Conservation (phyloP, 2,888 invertebrate genomes). For the Caenorhabditis macrosperma region DNA sequence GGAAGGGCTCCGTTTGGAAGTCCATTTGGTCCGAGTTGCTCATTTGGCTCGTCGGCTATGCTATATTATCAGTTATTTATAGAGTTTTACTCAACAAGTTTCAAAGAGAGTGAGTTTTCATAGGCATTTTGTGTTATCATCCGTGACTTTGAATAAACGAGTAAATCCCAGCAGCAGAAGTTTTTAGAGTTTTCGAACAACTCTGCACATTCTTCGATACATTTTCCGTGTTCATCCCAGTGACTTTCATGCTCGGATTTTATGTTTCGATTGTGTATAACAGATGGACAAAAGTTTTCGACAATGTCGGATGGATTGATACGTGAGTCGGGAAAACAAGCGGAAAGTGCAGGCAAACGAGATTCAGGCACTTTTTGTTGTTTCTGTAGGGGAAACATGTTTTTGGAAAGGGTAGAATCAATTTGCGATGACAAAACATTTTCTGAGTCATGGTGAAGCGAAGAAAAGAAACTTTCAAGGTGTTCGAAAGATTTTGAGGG, state of each 20-base stretch:
- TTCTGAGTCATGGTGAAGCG: neutral
- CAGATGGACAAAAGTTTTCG: constrained; percentile 69
- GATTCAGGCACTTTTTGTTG: neutral
- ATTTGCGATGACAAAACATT: no score
- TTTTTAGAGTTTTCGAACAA: constrained; percentile 72
- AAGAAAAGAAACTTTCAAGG: neutral
- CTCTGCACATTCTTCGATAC: constrained; percentile 74
- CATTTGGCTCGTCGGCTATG: constrained; percentile 66
- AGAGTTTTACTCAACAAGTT: constrained; percentile 60
- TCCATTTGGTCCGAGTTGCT: constrained; percentile 67
- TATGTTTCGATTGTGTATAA: constrained; percentile 76
- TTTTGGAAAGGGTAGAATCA: no score
- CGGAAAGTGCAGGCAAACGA: neutral
- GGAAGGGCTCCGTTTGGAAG: constrained; percentile 70
- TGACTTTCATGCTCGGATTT: constrained; percentile 76
- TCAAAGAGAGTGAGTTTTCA: constrained; percentile 65
- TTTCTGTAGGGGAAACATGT: no score
- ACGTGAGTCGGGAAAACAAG: constrained; percentile 64
- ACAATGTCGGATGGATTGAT: constrained; percentile 77
- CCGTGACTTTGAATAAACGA: neutral
- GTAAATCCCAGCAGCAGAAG: neutral
- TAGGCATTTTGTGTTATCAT: neutral
- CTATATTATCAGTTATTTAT: constrained; percentile 62
- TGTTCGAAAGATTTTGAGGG: neutral
- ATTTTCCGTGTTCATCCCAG: constrained; percentile 75